Percentiles rank a stretch among this genome's conserved stretches.
Evolutionary conservation across 2,888 invertebrate genomes (phyloP).

Genomic region (Ophraella communa): DNA sequence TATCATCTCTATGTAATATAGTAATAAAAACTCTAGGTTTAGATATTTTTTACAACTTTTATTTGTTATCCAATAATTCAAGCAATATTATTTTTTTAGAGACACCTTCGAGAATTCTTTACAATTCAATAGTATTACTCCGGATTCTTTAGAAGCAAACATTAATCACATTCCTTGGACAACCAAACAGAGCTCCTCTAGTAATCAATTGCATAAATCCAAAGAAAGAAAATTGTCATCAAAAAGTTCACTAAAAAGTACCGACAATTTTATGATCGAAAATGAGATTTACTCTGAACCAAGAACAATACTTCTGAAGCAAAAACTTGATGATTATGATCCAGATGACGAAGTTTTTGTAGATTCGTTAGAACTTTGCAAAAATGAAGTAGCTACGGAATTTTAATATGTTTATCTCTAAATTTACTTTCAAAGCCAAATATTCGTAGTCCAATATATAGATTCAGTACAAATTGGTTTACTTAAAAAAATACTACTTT

Average conservation of each 20-base stretch:
- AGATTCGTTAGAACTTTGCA: constrained; percentile 50
- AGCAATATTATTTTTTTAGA: constrained; percentile 21
- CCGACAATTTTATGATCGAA: constrained; percentile 24
- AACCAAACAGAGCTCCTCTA: no score
- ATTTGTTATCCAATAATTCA: no score
- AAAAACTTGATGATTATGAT: constrained; percentile 11
- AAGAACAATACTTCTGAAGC: constrained; percentile 26
- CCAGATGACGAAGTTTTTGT: constrained; percentile 44
- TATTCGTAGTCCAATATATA: background rate
- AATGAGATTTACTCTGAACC: constrained; percentile 38
- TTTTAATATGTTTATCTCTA: constrained; percentile 12
- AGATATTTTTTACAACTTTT: no score
- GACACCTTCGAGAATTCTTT: background rate
- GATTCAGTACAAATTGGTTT: background rate
- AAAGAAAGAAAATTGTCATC: constrained; percentile 3
- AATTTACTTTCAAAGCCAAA: background rate
- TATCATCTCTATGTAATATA: no score
- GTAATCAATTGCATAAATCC: constrained; percentile 21
- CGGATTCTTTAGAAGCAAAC: constrained; percentile 55
- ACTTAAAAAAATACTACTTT: no score
- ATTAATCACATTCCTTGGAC: constrained; percentile 17
- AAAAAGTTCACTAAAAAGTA: constrained; percentile 10
- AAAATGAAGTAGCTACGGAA: constrained; percentile 27
- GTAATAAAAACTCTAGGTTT: no score
- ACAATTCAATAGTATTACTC: constrained; percentile 50